These are phyloP conservation scores for Corythaixoides concolor DNA, from an alignment of 2,113 vertebrate species.

Conservation along the genomic window DNA sequence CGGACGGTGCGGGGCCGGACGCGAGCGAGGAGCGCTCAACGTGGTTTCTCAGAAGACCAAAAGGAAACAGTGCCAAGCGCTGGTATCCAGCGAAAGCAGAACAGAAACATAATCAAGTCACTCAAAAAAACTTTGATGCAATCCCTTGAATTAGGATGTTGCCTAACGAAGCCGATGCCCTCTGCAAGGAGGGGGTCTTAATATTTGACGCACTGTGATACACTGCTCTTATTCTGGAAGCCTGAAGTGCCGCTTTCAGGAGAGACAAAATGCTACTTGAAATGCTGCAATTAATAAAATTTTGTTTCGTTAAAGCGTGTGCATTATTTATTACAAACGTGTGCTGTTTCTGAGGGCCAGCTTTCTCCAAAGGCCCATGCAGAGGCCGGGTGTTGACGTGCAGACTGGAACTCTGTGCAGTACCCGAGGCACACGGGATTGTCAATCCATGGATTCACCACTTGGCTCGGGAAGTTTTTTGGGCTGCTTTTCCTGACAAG, in stretches of 20 bases:
- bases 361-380: neutral
- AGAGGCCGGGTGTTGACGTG: neutral
- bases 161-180: neutral
- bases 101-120: neutral
- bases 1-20: fast-evolving
- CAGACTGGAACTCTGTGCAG: fast-evolving
- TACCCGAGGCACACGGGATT: neutral
- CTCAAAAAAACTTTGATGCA: neutral
- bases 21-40: fast-evolving
- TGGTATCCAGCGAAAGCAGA: neutral
- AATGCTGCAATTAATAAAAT: neutral
- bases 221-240: neutral
- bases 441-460: neutral
- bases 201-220: neutral
- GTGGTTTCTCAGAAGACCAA: neutral
- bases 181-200: neutral
- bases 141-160: neutral
- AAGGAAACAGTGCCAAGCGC: neutral
- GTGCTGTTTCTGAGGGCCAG: neutral
- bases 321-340: neutral
- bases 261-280: neutral
- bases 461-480: neutral
- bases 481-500: neutral
- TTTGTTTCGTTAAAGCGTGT: neutral
- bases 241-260: neutral